Conservation (phyloP, 2,113 vertebrate species). For the Strix aluco region DNA sequence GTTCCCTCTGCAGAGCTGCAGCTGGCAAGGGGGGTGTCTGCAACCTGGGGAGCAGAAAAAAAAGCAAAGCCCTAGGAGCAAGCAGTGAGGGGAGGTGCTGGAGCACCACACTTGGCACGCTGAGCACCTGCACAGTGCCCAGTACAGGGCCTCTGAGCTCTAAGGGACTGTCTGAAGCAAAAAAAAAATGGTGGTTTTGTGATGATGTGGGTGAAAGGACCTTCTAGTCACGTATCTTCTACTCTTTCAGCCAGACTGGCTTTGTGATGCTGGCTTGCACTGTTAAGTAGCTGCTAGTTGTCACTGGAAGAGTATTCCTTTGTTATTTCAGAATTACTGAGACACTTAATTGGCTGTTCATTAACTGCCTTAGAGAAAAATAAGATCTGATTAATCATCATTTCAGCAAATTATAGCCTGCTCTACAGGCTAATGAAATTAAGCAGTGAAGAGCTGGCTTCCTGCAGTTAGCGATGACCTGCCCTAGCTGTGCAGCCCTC, state of each 20-base stretch:
- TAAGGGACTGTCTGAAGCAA: neutral
- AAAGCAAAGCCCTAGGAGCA: neutral
- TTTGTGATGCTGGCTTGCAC: neutral
- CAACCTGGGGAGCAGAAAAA: neutral
- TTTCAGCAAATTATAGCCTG: constrained; percentile 13
- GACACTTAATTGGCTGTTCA: constrained; percentile 16
- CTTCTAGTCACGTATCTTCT: neutral
- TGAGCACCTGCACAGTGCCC: too few species aligned
- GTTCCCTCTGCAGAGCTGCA: neutral
- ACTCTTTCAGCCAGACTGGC: neutral
- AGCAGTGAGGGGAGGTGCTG: neutral
- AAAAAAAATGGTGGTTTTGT: neutral
- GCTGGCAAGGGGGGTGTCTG: neutral
- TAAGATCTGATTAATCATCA: constrained; percentile 26
- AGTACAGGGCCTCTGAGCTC: neutral
- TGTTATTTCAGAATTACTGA: constrained; percentile 1
- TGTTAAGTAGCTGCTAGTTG: neutral
- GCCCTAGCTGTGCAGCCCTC: neutral
- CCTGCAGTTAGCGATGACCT: neutral
- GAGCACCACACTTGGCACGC: accelerated
- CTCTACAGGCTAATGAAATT: neutral
- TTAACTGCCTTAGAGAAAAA: constrained; percentile 34
- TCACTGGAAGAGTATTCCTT: neutral
- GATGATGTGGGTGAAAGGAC: neutral
- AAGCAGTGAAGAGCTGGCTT: neutral